Evolutionary conservation across 2,797 vertebrate species (phyloP), one percentile per base, ranked within the genome.

Genomic region (Tapera naevia): DNA sequence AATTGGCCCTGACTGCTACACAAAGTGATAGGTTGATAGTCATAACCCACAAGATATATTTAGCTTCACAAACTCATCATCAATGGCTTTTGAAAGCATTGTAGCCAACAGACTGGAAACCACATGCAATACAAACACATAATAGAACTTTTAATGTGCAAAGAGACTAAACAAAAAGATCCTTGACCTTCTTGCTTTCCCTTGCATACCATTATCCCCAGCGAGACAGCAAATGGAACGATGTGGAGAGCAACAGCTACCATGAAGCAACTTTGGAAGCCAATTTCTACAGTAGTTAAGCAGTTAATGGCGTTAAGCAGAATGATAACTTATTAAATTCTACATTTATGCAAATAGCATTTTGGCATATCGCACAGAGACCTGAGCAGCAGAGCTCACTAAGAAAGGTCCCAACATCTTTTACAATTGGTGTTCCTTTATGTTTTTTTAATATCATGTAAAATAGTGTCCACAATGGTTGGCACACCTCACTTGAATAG

Each of bases 131-230:
- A 97, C 90, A 96, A 97, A 97, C 91, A 94, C 94, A 93, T 80
- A 91, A 96, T 80, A 96, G 95, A 96, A 96, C 95, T 97, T 97
- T 71, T 95, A 97, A 97, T 89, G 94, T 94, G 96, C 95, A 96
- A 97, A 97, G 96, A 94, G 88, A 94, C 96, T 96, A 94, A 81
- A 86, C 94, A 57, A 94, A 95, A 89, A 93, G 94, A 91, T 93
- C 97, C 96, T 96, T 97, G 95, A 97, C 97, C 97, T 97, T 95
- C 96, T 86, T 73, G 97, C 93, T 94, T 97, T 97, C 87, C 97
- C 93, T 96, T 94, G 86, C 64, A 71, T 94, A 93, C 92, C 89
- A 91, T 89, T 88, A 95, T 96, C 94, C 94, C 94, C 81, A 89
- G 90, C 5, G 96, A 97, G 94, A 94, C 89, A 75, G 45, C 79